phyloP scores from a whole-genome alignment of 2,113 vertebrate genomes.

The Eudyptes chrysolophus region DNA sequence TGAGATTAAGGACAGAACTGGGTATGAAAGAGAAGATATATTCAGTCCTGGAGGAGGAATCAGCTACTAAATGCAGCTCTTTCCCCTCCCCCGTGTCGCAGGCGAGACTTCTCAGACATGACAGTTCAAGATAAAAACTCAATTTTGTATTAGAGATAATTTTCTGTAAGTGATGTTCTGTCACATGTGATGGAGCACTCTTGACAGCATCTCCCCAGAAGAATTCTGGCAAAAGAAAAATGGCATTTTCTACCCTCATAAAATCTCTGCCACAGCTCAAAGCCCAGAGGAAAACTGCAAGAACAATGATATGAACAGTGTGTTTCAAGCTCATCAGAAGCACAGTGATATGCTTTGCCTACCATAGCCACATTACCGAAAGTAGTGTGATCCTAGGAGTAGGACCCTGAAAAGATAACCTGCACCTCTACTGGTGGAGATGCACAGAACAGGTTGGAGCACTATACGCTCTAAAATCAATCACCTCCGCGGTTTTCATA shows the following conservation, averaged over 20 bases:
- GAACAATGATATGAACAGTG: not conserved
- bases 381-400: not conserved
- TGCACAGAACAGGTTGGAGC: not conserved
- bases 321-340: not conserved
- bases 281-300: not conserved
- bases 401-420: not conserved
- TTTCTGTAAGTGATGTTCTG: not conserved
- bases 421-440: not conserved
- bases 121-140: conserved; percentile 49
- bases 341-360: not conserved
- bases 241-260: conserved; percentile 17
- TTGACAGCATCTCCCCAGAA: conserved; percentile 21
- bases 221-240: conserved; percentile 4
- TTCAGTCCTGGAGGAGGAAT: conserved; percentile 1
- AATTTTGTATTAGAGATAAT: conserved; percentile 48
- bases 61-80: not conserved
- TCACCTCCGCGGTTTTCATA: not conserved
- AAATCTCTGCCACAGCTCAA: not conserved
- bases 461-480: not conserved
- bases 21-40: not conserved
- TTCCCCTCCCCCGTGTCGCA: not conserved
- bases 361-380: not conserved
- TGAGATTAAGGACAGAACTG: not conserved
- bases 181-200: conserved; percentile 7
- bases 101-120: conserved; percentile 9